Evolutionary conservation across 2,888 invertebrate genomes (phyloP).

Genomic region (Chrysotoxum bicinctum): DNA sequence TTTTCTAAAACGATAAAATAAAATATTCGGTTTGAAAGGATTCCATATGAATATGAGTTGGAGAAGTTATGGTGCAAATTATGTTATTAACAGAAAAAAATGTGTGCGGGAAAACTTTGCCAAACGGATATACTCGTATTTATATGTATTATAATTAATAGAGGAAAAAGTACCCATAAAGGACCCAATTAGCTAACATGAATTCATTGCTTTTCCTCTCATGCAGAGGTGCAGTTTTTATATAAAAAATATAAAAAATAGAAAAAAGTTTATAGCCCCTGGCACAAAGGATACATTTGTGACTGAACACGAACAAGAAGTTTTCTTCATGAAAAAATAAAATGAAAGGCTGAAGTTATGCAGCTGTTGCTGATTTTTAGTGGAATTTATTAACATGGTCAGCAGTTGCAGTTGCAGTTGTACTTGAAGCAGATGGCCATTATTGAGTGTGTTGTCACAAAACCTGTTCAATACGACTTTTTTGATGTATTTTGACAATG

Average conservation of each 20-base stretch:
- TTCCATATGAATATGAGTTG: background rate
- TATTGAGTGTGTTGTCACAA: too few species aligned
- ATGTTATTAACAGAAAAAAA: slow-evolving; percentile 49
- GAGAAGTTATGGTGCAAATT: slow-evolving; percentile 27
- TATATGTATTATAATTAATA: background rate
- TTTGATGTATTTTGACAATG: too few species aligned
- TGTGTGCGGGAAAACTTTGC: slow-evolving; percentile 9
- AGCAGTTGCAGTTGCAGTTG: too few species aligned
- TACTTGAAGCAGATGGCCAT: too few species aligned
- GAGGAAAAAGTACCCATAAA: slow-evolving; percentile 28
- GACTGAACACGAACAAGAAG: background rate
- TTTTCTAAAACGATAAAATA: background rate
- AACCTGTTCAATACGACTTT: too few species aligned
- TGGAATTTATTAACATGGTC: too few species aligned
- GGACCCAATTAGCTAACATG: slow-evolving; percentile 67
- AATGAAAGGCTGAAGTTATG: too few species aligned
- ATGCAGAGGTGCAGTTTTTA: background rate
- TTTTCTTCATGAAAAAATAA: background rate
- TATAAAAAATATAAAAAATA: too few species aligned
- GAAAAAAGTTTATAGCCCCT: slow-evolving; percentile 5
- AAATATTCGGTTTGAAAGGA: slow-evolving; percentile 18
- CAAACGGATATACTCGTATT: background rate
- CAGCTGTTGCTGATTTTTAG: too few species aligned
- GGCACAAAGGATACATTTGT: slow-evolving; percentile 6
- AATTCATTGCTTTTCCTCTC: slow-evolving; percentile 37